Conservation (phyloP, 2,888 invertebrate species). For the Sclerodermus sp. region DNA sequence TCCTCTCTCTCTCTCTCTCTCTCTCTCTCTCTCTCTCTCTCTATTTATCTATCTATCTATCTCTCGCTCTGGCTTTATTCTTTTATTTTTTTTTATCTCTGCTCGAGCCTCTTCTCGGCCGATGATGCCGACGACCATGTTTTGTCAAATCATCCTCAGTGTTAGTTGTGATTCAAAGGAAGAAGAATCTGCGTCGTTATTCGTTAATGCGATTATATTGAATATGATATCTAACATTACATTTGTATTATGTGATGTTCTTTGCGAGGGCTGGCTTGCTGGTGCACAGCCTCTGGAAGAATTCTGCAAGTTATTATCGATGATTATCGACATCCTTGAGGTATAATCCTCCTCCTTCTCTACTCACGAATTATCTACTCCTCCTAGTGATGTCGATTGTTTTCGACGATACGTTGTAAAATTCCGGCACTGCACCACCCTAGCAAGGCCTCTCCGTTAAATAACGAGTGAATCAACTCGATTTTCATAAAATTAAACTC, state of each 20-base stretch:
- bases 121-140: conserved; percentile 32
- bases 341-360: no score
- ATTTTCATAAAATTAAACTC: not conserved
- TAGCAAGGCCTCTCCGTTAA: not conserved
- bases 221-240: no score
- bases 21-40: conserved; percentile 4
- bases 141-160: conserved; percentile 48
- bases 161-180: conserved; percentile 45
- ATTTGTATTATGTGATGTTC: no score
- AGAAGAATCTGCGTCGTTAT: conserved; percentile 30
- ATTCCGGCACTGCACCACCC: not conserved
- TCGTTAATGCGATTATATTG: not conserved
- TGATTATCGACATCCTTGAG: no score
- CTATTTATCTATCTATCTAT: not conserved
- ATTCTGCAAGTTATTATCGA: no score
- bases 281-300: no score
- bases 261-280: no score
- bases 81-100: not conserved
- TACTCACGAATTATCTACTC: no score
- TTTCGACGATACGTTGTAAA: no score
- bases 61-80: not conserved
- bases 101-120: not conserved
- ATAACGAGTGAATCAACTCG: not conserved
- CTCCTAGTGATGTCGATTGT: no score
- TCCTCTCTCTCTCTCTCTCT: not conserved